phyloP scores from a whole-genome alignment of 1,140 invertebrate genomes.

The Panulirus ornatus region DNA sequence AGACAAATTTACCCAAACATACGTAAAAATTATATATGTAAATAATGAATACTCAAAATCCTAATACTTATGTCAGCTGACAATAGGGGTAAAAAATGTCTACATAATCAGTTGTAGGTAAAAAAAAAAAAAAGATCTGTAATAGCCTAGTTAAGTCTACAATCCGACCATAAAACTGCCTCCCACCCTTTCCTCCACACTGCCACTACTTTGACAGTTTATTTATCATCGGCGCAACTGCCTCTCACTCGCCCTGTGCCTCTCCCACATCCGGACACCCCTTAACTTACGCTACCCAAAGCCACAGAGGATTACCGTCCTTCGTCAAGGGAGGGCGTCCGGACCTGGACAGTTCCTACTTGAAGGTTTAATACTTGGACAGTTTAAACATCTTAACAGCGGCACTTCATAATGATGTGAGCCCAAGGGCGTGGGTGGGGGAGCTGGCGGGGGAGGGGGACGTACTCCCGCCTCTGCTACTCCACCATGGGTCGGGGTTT shows the following conservation, averaged over 20 bases:
- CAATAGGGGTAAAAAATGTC: constrained; percentile 30
- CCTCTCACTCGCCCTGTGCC: not conserved
- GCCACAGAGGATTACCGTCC: too few relatives aligned
- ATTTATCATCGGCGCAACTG: too few relatives aligned
- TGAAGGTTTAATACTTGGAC: too few relatives aligned
- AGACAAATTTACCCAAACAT: too few relatives aligned
- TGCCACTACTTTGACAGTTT: not conserved
- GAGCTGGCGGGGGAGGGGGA: not conserved
- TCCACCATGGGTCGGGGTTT: not conserved
- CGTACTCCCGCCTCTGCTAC: too few relatives aligned
- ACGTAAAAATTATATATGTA: too few relatives aligned
- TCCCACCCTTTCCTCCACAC: not conserved
- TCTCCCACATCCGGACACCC: not conserved
- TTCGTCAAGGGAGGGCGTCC: too few relatives aligned
- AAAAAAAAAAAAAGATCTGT: constrained; percentile 5
- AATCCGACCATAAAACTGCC: not conserved
- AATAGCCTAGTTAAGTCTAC: constrained; percentile 25
- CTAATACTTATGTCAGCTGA: constrained; percentile 14
- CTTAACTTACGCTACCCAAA: too few relatives aligned
- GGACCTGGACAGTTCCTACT: too few relatives aligned
- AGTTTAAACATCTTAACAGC: too few relatives aligned
- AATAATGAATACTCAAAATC: too few relatives aligned
- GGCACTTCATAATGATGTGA: not conserved
- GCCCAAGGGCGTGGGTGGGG: not conserved
- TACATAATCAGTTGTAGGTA: constrained; percentile 12